A percentile compares a stretch with the other conserved stretches of the same genome.
Evolutionary conservation across 2,888 invertebrate genomes (phyloP).

Genomic region (Ormyrus nitidulus): DNA sequence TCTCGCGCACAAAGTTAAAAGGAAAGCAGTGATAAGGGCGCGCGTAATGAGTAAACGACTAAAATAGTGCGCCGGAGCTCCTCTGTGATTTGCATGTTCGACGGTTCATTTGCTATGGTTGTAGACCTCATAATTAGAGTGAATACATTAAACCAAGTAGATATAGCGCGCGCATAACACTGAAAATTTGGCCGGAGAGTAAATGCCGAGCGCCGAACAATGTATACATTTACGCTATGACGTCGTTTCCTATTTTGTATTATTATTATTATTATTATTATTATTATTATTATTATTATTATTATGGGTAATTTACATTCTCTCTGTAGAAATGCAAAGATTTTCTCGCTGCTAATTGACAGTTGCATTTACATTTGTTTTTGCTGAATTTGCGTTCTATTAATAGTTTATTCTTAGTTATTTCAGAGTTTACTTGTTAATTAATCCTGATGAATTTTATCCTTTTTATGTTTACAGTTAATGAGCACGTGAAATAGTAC

Average conservation of each 20-base stretch:
- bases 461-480: background rate
- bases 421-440: no score
- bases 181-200: slow-evolving; percentile 23
- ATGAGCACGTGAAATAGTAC: no score
- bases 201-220: slow-evolving; percentile 13
- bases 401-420: no score
- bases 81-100: slow-evolving; percentile 43
- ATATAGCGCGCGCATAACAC: background rate
- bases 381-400: no score
- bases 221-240: slow-evolving; percentile 3
- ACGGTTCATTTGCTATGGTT: slow-evolving; percentile 28
- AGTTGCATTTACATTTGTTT: no score
- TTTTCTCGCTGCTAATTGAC: background rate
- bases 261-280: background rate
- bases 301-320: slow-evolving; percentile 14
- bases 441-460: no score
- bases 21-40: background rate
- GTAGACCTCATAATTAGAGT: slow-evolving; percentile 42
- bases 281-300: no score
- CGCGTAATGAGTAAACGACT: background rate
- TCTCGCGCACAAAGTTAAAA: background rate
- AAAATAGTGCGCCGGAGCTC: slow-evolving; percentile 2
- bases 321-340: slow-evolving; percentile 16
- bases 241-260: slow-evolving; percentile 11
- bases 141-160: slow-evolving; percentile 30